Conservation (phyloP, 2,888 invertebrate genomes). For the Serrognathus titanus region DNA sequence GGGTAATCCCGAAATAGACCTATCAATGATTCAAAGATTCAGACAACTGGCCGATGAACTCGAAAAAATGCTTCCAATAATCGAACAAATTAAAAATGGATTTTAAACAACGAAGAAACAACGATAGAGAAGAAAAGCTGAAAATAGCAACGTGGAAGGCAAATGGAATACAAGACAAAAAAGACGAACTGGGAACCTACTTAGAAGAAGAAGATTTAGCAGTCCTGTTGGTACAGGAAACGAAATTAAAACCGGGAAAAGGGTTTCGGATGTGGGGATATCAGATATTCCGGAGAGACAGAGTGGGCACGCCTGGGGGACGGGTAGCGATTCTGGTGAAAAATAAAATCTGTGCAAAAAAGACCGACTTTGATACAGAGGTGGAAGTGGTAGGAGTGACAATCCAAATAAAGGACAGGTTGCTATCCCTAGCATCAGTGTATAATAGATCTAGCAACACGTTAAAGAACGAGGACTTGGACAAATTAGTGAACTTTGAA, state of each 20-base stretch:
- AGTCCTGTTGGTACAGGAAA: not conserved
- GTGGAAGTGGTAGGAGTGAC: too few relatives aligned
- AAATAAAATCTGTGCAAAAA: not conserved
- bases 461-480: too few relatives aligned
- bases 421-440: too few relatives aligned
- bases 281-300: slow-evolving; percentile 1
- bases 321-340: slow-evolving; percentile 18
- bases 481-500: too few relatives aligned
- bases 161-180: not conserved
- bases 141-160: not conserved
- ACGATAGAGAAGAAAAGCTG: too few relatives aligned
- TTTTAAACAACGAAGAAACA: too few relatives aligned
- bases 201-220: not conserved
- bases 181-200: not conserved
- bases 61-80: too few relatives aligned
- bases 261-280: not conserved
- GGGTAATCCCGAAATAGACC: not conserved
- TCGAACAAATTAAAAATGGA: too few relatives aligned
- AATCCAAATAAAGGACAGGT: too few relatives aligned
- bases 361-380: too few relatives aligned
- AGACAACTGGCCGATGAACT: too few relatives aligned
- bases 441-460: too few relatives aligned
- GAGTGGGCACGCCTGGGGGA: slow-evolving; percentile 9
- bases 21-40: not conserved
- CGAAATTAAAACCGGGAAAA: not conserved